Base-by-base conservation (phyloP, 2,113 vertebrate species). In the Macquaria australasica region DNA sequence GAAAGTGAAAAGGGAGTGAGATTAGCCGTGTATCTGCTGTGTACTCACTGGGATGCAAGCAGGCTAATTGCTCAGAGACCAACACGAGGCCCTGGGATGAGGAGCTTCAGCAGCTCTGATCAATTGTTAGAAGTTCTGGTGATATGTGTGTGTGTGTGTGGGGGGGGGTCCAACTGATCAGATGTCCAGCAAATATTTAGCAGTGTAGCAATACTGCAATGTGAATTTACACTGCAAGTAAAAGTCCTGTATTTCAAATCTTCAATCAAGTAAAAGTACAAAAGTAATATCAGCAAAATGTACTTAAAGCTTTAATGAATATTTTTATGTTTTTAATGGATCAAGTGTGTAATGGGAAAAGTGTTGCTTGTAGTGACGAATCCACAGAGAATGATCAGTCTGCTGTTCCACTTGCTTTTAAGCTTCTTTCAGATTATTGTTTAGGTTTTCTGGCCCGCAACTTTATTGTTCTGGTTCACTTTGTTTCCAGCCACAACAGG, bases 51-150 rank as follows among this genome's bases (percentile, higher is more conserved):
- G 72, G 90, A 92, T 91, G 86, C 87, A 87, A 90, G 87, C 88
- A 67, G 91, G 88, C 92, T 94, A 94, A 95, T 94, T 94, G 93
- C 89, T 94, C 67, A 28, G 92, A 93, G 92, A 94, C 91, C 87
- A 88, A 89, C 82, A 85, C 39, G 85, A 89, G 89, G 84, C 74
- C 41, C 88, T 77, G 79, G 77, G 82, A 91, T 64, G 84, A 83
- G 73, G 82, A 74, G 74, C 45, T 39, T 82, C 64, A 88, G 91
- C 83, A 87, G 82, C 76, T 73, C 72, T 41, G 73, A 93, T 92
- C 83, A 80, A 95, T 94, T 66, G 80, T 72, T 83, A 71, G 73
- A 79, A 81, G 77, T 88, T 83, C 69, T 68, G 63, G 69, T 87
- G 79, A 77, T 88, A 25, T 59, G 15, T 73, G n/a, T 74, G 53